Evolutionary conservation across 2,113 vertebrate genomes (phyloP), one percentile per base, ranked within the genome.

Genomic region (Bagarius yarrelli): DNA sequence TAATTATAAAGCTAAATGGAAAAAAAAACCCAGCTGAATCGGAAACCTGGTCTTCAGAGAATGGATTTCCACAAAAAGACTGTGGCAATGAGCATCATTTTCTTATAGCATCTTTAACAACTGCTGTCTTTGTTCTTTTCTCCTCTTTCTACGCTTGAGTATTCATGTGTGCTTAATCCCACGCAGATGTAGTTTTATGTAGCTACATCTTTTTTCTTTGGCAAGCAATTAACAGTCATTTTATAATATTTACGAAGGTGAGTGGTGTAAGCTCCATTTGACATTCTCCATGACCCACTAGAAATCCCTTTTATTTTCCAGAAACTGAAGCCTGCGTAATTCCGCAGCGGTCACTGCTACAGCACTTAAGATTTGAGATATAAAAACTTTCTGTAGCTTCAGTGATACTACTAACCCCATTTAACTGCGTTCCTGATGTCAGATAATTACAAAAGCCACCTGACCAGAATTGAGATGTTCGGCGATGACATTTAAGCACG

Each of bases 401-500:
- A 76, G 25, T 76, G 32, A 76, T 76, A n/a, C 47, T 59, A 25
- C 9, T 40, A 16, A 69, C 53, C 25, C 59, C 36, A 69, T 76
- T 67, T 76, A 84, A 78, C 60, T 44, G 21, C 19, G 27, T 74
- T 52, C n/a, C n/a, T 78, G 74, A 76, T 78, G 67, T 78, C 52
- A 64, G 80, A 73, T 44, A 76, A 81, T 78, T 63, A 81, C 60
- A 50, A 74, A 76, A 81, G 55, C 71, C 59, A 84, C 32, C 79
- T 78, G 57, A 81, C 11, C 61, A 76, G 79, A 84, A 32, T 36
- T 74, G 66, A 84, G 50, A 84, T 77, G 50, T 23, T 81, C 74
- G 16, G 57, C 72, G 79, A 81, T 84, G 75, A 81, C 75, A 78
- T 74, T 84, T 77, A 84, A 78, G 78, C 36, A 50, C 60, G 66